phyloP scores from a whole-genome alignment of 2,888 invertebrate genomes.

The Torymus auratus region DNA sequence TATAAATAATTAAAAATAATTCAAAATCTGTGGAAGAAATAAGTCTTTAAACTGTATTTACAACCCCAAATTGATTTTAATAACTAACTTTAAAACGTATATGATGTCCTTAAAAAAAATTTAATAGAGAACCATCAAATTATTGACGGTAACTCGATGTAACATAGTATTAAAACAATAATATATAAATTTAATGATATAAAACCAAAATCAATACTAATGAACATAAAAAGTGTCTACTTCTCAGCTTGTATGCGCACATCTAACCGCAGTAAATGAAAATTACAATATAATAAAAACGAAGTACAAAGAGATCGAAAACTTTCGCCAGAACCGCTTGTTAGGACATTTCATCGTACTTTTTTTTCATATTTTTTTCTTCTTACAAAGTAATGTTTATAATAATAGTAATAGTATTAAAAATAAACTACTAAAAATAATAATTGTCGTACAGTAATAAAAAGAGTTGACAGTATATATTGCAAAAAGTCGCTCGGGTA shows the following conservation, averaged over 20 bases:
- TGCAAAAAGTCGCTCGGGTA: conserved; percentile 36
- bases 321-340: conserved; percentile 30
- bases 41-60: background rate
- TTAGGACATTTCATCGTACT: conserved; percentile 21
- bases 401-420: conserved; percentile 40
- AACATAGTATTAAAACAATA: background rate
- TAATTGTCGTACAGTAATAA: conserved; percentile 31
- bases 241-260: background rate
- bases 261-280: conserved; percentile 11
- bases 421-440: conserved; percentile 49
- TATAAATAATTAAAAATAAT: background rate
- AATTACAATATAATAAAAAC: conserved; percentile 21
- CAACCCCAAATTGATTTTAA: background rate
- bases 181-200: no score
- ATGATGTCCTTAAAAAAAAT: background rate
- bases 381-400: conserved; percentile 42
- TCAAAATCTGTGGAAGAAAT: background rate
- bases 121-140: background rate
- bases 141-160: background rate
- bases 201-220: no score
- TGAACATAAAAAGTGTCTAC: conserved; percentile 15
- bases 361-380: conserved; percentile 22
- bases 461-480: conserved; percentile 39
- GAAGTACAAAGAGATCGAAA: conserved; percentile 36
- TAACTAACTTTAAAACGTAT: background rate